phyloP scores from a whole-genome alignment of 2,888 invertebrate genomes.

The Gasteruption jaculator region DNA sequence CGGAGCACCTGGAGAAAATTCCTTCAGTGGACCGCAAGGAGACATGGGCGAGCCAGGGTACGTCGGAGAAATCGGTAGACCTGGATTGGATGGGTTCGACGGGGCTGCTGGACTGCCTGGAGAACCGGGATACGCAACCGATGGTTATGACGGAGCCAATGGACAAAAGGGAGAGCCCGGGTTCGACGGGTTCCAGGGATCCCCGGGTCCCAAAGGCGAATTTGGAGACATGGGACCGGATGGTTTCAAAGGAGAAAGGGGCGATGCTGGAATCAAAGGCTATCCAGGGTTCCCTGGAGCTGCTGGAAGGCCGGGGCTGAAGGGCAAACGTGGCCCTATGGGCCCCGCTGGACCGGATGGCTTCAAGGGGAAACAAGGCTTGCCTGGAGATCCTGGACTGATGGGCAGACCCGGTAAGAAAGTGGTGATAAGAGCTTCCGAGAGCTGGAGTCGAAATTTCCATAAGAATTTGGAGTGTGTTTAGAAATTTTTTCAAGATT shows the following conservation, averaged over 20 bases:
- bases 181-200: constrained; percentile 45
- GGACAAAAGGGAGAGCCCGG: constrained; percentile 46
- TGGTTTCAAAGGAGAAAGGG: constrained; percentile 62
- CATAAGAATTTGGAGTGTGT: too few species aligned
- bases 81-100: constrained; percentile 67
- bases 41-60: constrained; percentile 64
- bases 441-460: too few species aligned
- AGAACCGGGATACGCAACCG: constrained; percentile 53
- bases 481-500: too few species aligned
- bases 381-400: constrained; percentile 51
- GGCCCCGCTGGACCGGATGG: constrained; percentile 51
- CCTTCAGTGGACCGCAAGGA: constrained; percentile 67
- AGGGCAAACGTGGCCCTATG: constrained; percentile 52
- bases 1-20: constrained; percentile 62
- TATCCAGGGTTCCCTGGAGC: constrained; percentile 35
- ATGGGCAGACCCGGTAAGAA: constrained; percentile 55
- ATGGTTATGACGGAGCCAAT: constrained; percentile 32
- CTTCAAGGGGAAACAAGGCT: constrained; percentile 47
- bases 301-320: constrained; percentile 53
- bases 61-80: constrained; percentile 64
- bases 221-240: constrained; percentile 46
- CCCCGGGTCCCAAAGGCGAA: constrained; percentile 47
- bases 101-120: constrained; percentile 70
- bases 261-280: constrained; percentile 53
- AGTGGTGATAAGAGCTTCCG: not conserved